Evolutionary conservation across 2,113 vertebrate genomes (phyloP), one percentile per base, ranked within the genome.

Genomic region (Mola mola): DNA sequence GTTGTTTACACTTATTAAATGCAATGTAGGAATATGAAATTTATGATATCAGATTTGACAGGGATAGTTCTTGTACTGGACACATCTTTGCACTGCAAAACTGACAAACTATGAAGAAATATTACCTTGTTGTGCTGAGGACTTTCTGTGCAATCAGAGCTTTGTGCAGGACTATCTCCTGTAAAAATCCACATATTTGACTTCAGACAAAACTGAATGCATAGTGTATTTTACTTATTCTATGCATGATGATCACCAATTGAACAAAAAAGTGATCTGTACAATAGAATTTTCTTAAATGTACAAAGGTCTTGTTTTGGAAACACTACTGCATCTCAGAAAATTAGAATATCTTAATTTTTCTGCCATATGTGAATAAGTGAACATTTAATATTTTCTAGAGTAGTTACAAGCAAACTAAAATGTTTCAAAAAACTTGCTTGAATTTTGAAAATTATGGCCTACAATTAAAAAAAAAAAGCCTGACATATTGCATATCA

Each of bases 51-150:
- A n/a, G n/a, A n/a, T n/a, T n/a, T n/a, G n/a, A n/a, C n/a, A n/a
- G n/a, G n/a, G n/a, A n/a, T n/a, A n/a, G n/a, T n/a, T n/a, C n/a
- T n/a, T n/a, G n/a, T n/a, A n/a, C n/a, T n/a, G n/a, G n/a, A n/a
- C n/a, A n/a, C n/a, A n/a, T n/a, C 3, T 37, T 24, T 31, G 37
- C 16, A 5, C 5, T 0, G 2, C 5, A 33, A 7, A 19, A 36
- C 4, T 2, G 0, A 24, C 22, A 4, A 40, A 24, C 12, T 6
- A 19, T 7, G 28, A 6, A 40, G 19, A 48, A 1, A 34, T 55
- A 21, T 66, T 59, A 87, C 86, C 86, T 84, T 75, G 31, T 12
- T 48, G 2, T 38, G 28, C 0, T 20, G 72, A 36, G 52, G 53
- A 40, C 50, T 67, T 33, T 69, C 66, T 61, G 59, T 57, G 60